phyloP scores from a whole-genome alignment of 2,888 invertebrate species.

The Lysandra coridon region DNA sequence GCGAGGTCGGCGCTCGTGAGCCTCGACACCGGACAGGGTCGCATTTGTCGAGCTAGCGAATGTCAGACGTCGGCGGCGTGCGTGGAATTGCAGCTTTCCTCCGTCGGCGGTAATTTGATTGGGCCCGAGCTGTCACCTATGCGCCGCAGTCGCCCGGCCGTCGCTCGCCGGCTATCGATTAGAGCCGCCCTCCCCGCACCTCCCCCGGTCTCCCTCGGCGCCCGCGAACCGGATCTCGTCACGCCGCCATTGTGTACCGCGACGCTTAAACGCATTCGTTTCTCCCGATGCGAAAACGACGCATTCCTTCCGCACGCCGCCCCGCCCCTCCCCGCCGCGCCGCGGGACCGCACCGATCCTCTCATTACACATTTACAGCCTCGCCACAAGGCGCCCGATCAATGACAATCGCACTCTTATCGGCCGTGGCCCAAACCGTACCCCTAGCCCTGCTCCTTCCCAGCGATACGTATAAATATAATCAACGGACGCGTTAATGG shows the following conservation, averaged over 20 bases:
- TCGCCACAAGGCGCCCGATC: slow-evolving; percentile 38
- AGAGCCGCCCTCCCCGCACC: slow-evolving; percentile 61
- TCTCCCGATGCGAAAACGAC: slow-evolving; percentile 81
- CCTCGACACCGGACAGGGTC: neutral
- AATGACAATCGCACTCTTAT: slow-evolving; percentile 35
- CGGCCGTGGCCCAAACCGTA: neutral
- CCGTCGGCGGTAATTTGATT: slow-evolving; percentile 78
- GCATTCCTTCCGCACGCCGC: slow-evolving; percentile 79
- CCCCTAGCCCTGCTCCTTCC: neutral
- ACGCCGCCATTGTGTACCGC: slow-evolving; percentile 81
- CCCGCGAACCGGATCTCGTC: slow-evolving; percentile 81
- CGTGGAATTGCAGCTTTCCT: slow-evolving; percentile 72
- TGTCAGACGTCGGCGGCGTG: slow-evolving; percentile 46
- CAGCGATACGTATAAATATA: slow-evolving; percentile 22
- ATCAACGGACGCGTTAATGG: slow-evolving; percentile 26
- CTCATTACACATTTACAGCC: slow-evolving; percentile 70
- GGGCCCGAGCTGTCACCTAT: slow-evolving; percentile 79
- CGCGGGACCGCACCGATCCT: slow-evolving; percentile 64
- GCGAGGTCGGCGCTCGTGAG: neutral
- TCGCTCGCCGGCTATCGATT: slow-evolving; percentile 80
- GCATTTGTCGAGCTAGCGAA: neutral
- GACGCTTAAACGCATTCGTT: slow-evolving; percentile 81
- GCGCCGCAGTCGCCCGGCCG: slow-evolving; percentile 79
- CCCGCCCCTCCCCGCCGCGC: slow-evolving; percentile 51
- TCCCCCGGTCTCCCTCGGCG: slow-evolving; percentile 58